phyloP scores from a whole-genome alignment of 2,113 vertebrate species.

The Oncorhynchus tshawytscha region DNA sequence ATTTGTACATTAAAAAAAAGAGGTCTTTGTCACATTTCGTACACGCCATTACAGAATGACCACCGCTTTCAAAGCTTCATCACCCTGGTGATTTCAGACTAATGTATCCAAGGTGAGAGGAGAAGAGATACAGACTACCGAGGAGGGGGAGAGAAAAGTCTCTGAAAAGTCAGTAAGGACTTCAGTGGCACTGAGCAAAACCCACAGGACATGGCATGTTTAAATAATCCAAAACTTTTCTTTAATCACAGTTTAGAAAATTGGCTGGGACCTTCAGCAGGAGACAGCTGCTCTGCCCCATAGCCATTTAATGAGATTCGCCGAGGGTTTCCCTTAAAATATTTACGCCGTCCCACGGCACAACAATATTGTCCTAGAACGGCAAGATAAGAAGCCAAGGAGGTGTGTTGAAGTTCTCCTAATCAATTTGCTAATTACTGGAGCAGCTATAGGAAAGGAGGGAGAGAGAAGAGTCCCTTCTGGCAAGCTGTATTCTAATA shows the following conservation, averaged over 20 bases:
- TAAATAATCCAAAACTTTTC: slow-evolving; percentile 83
- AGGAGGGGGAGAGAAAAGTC: slow-evolving; percentile 39
- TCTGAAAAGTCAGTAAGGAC: slow-evolving; percentile 60
- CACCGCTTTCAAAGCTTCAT: slow-evolving; percentile 74
- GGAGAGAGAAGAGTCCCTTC: slow-evolving; percentile 69
- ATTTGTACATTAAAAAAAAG: slow-evolving; percentile 81
- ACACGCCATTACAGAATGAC: slow-evolving; percentile 77
- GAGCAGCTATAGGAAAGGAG: slow-evolving; percentile 69
- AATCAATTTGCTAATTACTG: slow-evolving; percentile 82
- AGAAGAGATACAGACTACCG: slow-evolving; percentile 40
- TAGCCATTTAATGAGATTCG: slow-evolving; percentile 75
- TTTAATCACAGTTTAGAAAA: slow-evolving; percentile 82
- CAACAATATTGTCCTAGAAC: slow-evolving; percentile 75
- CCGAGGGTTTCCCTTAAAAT: slow-evolving; percentile 78
- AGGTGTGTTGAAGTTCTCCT: slow-evolving; percentile 77
- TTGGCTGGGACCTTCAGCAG: slow-evolving; percentile 72
- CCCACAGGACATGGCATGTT: slow-evolving; percentile 71
- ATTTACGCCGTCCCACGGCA: slow-evolving; percentile 75
- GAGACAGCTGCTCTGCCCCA: slow-evolving; percentile 73
- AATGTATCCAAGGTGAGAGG: slow-evolving; percentile 73
- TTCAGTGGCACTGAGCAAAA: slow-evolving; percentile 55
- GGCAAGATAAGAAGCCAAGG: slow-evolving; percentile 73
- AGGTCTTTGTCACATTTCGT: slow-evolving; percentile 76
- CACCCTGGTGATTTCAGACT: slow-evolving; percentile 71
- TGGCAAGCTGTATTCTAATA: slow-evolving; percentile 76